These are phyloP conservation scores for Daktulosphaira vitifoliae DNA, from an alignment of 1,140 invertebrate species.

Conservation along the genomic window DNA sequence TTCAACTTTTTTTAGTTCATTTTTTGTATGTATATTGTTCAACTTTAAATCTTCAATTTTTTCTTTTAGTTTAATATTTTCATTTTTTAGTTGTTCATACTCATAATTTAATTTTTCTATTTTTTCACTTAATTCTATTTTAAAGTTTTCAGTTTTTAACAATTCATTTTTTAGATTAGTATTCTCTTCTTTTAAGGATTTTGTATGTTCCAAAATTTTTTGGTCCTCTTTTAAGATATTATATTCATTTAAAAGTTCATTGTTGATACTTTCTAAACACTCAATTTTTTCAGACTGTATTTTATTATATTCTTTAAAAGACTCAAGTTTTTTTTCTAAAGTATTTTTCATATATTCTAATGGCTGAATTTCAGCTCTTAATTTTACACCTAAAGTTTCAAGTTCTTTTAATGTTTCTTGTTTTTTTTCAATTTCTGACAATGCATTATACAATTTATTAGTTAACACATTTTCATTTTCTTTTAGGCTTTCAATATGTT, in stretches of 20 bases:
- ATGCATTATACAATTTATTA: background rate
- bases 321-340: constrained; percentile 8
- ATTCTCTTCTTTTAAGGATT: constrained; percentile 17
- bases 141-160: constrained; percentile 17
- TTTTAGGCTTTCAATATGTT: background rate
- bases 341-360: constrained; percentile 23
- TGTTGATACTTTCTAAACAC: constrained; percentile 15
- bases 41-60: constrained; percentile 22
- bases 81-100: background rate
- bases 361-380: constrained; percentile 29
- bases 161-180: constrained; percentile 12
- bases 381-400: constrained; percentile 18
- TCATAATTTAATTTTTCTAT: constrained; percentile 14
- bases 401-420: constrained; percentile 24
- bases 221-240: constrained; percentile 6
- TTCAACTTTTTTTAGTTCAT: constrained; percentile 9
- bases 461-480: constrained; percentile 8
- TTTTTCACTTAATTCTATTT: background rate
- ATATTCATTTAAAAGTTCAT: constrained; percentile 9
- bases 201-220: background rate
- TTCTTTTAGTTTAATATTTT: constrained; percentile 2
- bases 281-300: constrained; percentile 4
- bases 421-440: constrained; percentile 24
- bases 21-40: constrained; percentile 6
- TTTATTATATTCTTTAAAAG: constrained; percentile 18